Evolutionary conservation across 2,113 vertebrate genomes (phyloP).

Genomic region (Choloepus hoffmanni): DNA sequence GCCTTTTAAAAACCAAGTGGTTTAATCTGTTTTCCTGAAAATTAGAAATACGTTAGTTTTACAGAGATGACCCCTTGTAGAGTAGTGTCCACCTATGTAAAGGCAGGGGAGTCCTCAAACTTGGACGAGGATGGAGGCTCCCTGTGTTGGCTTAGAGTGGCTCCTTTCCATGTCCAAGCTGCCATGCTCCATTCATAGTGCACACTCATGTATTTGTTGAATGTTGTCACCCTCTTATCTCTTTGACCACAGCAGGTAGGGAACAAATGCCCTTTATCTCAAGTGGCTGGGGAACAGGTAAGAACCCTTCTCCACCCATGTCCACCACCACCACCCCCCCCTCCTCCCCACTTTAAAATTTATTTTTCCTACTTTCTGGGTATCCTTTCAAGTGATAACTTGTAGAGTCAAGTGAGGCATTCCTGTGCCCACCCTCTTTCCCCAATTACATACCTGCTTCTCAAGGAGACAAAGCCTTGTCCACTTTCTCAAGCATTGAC

Average conservation of each 20-base stretch:
- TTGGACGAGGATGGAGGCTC: too few relatives aligned
- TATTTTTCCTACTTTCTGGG: background rate
- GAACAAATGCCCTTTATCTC: background rate
- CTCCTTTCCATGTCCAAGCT: background rate
- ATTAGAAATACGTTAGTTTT: background rate
- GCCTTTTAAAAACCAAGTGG: background rate
- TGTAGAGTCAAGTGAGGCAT: too few relatives aligned
- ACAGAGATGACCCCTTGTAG: background rate
- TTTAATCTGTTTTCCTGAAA: background rate
- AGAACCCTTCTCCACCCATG: background rate
- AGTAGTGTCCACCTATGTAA: background rate
- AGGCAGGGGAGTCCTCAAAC: background rate
- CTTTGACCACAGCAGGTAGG: background rate
- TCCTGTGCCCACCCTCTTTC: background rate
- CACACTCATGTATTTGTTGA: background rate
- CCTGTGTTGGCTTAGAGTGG: background rate
- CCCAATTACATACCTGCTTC: accelerated
- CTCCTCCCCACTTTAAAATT: background rate
- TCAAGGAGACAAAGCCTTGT: background rate
- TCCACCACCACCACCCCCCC: too few relatives aligned
- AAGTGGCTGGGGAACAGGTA: background rate
- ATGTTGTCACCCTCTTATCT: background rate
- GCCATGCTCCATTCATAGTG: background rate
- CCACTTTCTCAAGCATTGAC: too few relatives aligned
- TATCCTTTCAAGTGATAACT: background rate